phyloP scores from a whole-genome alignment of 1,140 invertebrate genomes.

The Argopecten irradians region DNA sequence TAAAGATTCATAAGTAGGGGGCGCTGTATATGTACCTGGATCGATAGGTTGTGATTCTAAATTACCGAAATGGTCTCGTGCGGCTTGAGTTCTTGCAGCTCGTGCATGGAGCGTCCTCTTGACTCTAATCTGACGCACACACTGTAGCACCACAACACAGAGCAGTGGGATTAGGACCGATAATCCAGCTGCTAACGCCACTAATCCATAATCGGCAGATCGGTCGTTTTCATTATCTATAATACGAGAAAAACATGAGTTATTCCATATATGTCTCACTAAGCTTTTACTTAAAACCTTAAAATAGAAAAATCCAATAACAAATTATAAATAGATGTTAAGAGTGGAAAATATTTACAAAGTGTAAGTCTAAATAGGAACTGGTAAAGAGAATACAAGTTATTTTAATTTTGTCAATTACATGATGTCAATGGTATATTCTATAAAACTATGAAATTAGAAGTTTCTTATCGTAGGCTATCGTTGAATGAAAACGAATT shows the following conservation, averaged over 20 bases:
- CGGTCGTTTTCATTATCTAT: background rate
- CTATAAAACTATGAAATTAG: too few relatives aligned
- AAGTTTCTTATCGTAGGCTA: too few relatives aligned
- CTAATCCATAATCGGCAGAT: background rate
- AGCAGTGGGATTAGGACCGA: background rate
- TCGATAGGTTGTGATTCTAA: background rate
- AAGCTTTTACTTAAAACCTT: too few relatives aligned
- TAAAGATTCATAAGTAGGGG: background rate
- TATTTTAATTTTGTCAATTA: too few relatives aligned
- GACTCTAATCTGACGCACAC: background rate
- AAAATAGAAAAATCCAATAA: too few relatives aligned
- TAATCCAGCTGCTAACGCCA: background rate
- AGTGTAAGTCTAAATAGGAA: too few relatives aligned
- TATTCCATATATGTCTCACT: too few relatives aligned
- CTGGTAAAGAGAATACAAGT: too few relatives aligned
- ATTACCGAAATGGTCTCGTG: background rate
- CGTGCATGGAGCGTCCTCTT: background rate
- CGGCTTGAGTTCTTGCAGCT: background rate
- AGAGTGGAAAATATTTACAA: too few relatives aligned
- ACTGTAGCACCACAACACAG: background rate
- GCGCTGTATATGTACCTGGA: background rate
- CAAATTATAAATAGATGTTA: too few relatives aligned
- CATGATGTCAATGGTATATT: too few relatives aligned
- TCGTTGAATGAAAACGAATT: too few relatives aligned
- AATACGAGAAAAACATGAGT: background rate